Evolutionary conservation across 2,888 invertebrate species (phyloP), one percentile per base, ranked within the genome.

Genomic region (Neoascia interrupta): DNA sequence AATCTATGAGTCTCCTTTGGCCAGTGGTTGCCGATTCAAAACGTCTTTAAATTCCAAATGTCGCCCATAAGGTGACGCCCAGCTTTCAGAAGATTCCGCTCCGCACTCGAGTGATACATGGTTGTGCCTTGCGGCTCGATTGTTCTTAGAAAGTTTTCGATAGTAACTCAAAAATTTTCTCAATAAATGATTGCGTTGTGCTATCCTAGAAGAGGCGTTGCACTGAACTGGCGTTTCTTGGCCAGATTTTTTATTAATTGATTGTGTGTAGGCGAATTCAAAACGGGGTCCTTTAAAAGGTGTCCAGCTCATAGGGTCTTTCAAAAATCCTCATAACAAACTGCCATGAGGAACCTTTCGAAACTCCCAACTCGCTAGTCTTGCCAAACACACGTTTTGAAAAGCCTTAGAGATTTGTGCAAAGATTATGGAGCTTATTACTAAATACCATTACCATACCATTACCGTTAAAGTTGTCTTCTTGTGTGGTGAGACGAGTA

Each of bases 41-140:
- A 60, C 47, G 16, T 2, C 0, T 16, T 6, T 2, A 5, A 41
- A 18, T 47, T 54, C 28, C 28, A 10, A 5, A 11, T 11, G 60
- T n/a, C 16, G 41, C 47, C 36, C 64, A 47, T 28, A 41, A 41
- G 11, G n/a, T 2, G 58, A 47, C 0, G 5, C 58, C 31, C 69
- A 5, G n/a, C 60, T 23, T n/a, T 47, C 43, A 16, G 39, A 5
- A 36, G 21, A 76, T 72, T 41, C 72, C 16, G 41, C 53, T 54
- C 60, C 41, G 16, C 21, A 54, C 70, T 72, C 70, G 70, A 16
- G n/a, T 31, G 2, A 16, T 11, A n/a, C n/a, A n/a, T n/a, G n/a
- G 36, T 43, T 60, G 26, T 64, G 76, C 76, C 76, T 70, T 70
- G 15, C 70, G 76, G 70, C 70, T n/a, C n/a, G n/a, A n/a, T n/a